These are phyloP conservation scores for Panulirus ornatus DNA, from an alignment of 1,140 invertebrate species.

Conservation along the genomic window DNA sequence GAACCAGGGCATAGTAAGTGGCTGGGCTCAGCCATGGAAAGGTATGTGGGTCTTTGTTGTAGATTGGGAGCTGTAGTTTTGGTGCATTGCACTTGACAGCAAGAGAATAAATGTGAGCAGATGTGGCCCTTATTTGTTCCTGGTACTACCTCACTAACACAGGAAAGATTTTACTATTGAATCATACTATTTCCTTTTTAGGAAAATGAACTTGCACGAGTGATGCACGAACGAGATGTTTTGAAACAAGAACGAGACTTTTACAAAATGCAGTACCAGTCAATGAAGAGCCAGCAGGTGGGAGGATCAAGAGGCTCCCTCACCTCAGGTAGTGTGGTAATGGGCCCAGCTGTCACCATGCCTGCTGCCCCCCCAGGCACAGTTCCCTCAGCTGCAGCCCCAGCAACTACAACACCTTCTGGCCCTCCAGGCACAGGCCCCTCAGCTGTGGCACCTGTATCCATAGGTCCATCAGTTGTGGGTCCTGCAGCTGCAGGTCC, in stretches of 20 bases:
- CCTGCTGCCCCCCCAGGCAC: not conserved
- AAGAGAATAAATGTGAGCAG: too few species aligned
- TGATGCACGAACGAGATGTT: slow-evolving; percentile 68
- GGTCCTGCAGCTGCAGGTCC: not conserved
- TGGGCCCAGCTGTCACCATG: not conserved
- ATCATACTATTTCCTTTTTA: too few species aligned
- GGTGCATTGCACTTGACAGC: too few species aligned
- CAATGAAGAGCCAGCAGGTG: slow-evolving; percentile 40
- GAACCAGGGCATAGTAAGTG: too few species aligned
- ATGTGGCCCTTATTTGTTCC: too few species aligned
- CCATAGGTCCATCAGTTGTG: not conserved
- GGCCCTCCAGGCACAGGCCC: not conserved
- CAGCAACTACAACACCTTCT: not conserved
- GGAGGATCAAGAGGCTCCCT: slow-evolving; percentile 32
- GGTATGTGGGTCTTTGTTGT: too few species aligned
- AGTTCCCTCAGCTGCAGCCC: not conserved
- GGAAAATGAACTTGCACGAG: slow-evolving; percentile 62
- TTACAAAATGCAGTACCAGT: slow-evolving; percentile 67
- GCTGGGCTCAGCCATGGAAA: too few species aligned
- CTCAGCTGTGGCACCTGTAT: not conserved
- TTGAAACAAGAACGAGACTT: slow-evolving; percentile 66
- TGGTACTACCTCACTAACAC: too few species aligned
- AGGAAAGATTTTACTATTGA: too few species aligned
- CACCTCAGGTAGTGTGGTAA: slow-evolving; percentile 3
- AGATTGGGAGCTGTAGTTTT: too few species aligned